Percentiles rank a stretch among this genome's conserved stretches.
Evolutionary conservation across 2,113 vertebrate genomes (phyloP).

Genomic region (Neolamprologus toae): DNA sequence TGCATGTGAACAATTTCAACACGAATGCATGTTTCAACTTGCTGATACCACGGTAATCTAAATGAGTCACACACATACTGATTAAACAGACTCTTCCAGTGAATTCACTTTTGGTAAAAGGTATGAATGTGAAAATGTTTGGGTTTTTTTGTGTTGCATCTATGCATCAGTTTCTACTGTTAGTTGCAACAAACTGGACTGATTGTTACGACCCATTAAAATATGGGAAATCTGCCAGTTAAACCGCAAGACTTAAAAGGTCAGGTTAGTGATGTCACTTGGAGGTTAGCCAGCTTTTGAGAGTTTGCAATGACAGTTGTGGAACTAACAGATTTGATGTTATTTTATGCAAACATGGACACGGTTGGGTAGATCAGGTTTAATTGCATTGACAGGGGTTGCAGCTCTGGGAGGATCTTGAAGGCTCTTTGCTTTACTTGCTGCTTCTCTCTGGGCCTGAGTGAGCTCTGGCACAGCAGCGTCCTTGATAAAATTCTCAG

Average conservation of each 20-base stretch:
- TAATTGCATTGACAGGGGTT: background rate
- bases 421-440: background rate
- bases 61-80: background rate
- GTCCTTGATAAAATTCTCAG: background rate
- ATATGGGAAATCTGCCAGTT: background rate
- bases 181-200: background rate
- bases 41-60: background rate
- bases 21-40: constrained; percentile 8
- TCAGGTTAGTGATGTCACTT: background rate
- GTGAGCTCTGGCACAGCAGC: background rate
- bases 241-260: background rate
- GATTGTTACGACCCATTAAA: background rate
- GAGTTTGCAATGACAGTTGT: background rate
- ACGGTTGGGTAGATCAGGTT: background rate
- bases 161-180: background rate
- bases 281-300: background rate
- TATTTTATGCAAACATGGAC: constrained; percentile 36
- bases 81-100: background rate
- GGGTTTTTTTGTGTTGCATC: accelerated
- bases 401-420: background rate
- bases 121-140: background rate
- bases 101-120: background rate
- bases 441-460: background rate
- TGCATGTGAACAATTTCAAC: background rate
- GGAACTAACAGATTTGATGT: constrained; percentile 9